These are phyloP conservation scores for Drosophila auraria DNA, from an alignment of 1,140 invertebrate species.

Conservation along the genomic window DNA sequence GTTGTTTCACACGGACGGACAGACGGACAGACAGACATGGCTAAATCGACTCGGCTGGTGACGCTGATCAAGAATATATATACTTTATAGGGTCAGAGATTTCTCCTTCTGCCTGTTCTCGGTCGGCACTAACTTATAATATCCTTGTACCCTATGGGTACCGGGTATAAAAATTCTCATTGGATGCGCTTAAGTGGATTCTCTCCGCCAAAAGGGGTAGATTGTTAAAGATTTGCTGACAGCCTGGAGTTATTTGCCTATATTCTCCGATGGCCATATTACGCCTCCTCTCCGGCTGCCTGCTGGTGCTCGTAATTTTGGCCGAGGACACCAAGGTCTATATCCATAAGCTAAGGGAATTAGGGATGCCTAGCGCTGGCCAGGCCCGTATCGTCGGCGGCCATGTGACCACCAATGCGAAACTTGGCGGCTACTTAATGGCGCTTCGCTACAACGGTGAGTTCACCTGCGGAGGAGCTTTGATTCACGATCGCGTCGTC, in stretches of 20 bases:
- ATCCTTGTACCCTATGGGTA: too few relatives aligned
- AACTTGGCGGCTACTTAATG: conserved; percentile 63
- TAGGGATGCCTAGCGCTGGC: neutral
- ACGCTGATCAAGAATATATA: too few relatives aligned
- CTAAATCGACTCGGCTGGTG: too few relatives aligned
- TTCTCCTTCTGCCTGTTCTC: too few relatives aligned
- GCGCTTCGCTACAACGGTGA: conserved; percentile 21
- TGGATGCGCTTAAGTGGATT: conserved; percentile 31
- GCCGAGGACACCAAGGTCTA: neutral
- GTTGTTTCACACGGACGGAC: too few relatives aligned
- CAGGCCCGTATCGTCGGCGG: conserved; percentile 63
- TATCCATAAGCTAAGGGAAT: conserved; percentile 3
- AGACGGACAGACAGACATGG: too few relatives aligned
- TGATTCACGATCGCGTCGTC: conserved; percentile 48
- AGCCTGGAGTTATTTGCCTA: neutral
- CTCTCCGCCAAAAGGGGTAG: neutral
- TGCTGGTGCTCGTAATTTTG: neutral
- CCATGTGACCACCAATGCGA: conserved; percentile 37
- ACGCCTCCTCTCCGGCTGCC: neutral
- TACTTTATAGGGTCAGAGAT: too few relatives aligned
- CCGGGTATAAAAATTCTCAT: conserved; percentile 8
- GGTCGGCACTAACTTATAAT: too few relatives aligned
- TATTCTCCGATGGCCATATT: conserved; percentile 7
- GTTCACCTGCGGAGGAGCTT: conserved; percentile 60
- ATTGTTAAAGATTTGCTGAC: neutral